These are phyloP conservation scores for Uria aalge DNA, from an alignment of 2,113 vertebrate genomes.

Conservation along the genomic window DNA sequence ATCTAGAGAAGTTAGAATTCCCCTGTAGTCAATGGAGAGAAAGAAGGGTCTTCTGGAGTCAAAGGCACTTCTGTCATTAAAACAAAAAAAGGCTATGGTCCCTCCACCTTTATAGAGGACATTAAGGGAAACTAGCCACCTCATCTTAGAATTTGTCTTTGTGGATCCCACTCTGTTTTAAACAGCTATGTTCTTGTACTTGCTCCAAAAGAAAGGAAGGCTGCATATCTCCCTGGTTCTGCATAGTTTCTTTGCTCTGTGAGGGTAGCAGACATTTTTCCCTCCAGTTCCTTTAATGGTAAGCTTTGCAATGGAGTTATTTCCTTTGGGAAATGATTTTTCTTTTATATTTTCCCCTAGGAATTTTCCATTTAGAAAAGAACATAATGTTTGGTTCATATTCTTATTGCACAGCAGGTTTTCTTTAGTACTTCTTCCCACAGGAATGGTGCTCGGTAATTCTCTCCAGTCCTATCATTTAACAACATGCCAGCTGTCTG, in stretches of 20 bases:
- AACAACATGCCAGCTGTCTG: background rate
- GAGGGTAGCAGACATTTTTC: background rate
- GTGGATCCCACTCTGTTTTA: background rate
- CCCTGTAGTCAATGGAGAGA: background rate
- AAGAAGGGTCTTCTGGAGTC: background rate
- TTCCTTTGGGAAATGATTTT: background rate
- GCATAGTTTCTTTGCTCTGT: background rate
- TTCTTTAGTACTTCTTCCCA: background rate
- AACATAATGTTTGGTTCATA: background rate
- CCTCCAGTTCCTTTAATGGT: background rate
- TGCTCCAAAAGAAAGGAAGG: background rate
- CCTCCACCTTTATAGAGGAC: background rate
- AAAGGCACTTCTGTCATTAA: background rate
- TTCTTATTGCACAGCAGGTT: background rate
- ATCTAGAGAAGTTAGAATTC: background rate
- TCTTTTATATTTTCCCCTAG: background rate
- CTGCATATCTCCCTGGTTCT: background rate
- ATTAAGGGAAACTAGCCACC: background rate
- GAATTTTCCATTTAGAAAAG: slow-evolving; percentile 2
- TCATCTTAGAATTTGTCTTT: background rate
- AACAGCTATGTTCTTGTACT: background rate
- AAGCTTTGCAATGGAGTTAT: background rate
- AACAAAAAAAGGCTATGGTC: background rate
- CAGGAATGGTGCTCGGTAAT: background rate
- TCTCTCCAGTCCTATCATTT: background rate